Base-by-base conservation (phyloP, 2,888 invertebrate genomes). In the Eupithecia exiguata region DNA sequence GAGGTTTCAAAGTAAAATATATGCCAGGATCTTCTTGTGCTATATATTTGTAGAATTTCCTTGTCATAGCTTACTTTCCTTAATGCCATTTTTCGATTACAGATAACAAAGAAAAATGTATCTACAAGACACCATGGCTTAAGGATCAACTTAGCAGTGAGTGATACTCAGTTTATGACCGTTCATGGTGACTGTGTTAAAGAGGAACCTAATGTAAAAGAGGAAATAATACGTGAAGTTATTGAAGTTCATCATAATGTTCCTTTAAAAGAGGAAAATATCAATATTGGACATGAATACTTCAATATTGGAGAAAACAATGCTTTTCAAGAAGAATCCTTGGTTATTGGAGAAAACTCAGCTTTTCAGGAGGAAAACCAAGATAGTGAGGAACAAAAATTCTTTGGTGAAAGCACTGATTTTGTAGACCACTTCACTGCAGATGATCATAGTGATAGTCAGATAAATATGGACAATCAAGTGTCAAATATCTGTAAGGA, bases 21-120 rank as follows among this genome's bases (percentile, higher is more conserved):
- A 18, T 46, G 16, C 14, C 5, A 12, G 43, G 43, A 16, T 40
- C 4, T 43, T 43, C 0, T 5, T 46, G 4, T 30, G 30, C 30
- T 46, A 9, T 9, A n/a, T 7, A n/a, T 49, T 49, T 49, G 9
- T n/a, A n/a, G n/a, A 21, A 53, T 49, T 49, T n/a, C 1, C 9
- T 49, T 46, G 6, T 6, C 30, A 30, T 3, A 30, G 4, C 30
- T 3, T 30, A 30, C 5, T 2, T 0, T 49, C n/a, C n/a, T 3
- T 18, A 46, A 46, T 53, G 21, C 0, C 3, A 3, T 0, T 53
- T 58, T 58, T 58, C 25, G 12, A 58, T 58, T 58, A 7, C 58
- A 58, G 58, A 25, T 58, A 25, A 58, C 58, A 14, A 58, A 58
- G 25, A 25, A 12, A 58, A 58, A 58, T 58, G 58, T 58, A 58